phyloP scores from a whole-genome alignment of 2,113 vertebrate genomes.

The Mormyrus iriodes region DNA sequence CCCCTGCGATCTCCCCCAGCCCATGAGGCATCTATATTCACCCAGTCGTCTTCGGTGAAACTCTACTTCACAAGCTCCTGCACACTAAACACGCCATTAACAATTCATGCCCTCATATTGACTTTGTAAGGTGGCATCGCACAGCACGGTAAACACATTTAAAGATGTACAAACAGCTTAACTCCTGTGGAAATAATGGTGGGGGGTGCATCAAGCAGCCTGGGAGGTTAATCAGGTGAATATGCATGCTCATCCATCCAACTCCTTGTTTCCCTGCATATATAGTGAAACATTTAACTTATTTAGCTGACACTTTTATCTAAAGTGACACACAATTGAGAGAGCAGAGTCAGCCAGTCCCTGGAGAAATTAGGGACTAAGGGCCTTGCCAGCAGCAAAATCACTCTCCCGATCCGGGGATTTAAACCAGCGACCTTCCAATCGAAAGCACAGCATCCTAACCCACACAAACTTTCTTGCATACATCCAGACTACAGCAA shows the following conservation, averaged over 20 bases:
- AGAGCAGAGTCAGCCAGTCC: background rate
- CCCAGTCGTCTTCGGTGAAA: background rate
- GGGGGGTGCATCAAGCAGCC: background rate
- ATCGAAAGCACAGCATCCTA: background rate
- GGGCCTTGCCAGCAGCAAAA: background rate
- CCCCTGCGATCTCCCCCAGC: background rate
- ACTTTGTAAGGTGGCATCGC: background rate
- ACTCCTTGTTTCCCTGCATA: background rate
- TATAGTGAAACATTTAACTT: background rate
- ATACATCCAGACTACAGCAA: background rate
- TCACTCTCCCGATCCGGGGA: background rate
- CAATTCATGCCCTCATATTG: background rate
- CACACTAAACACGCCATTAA: background rate
- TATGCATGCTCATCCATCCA: background rate
- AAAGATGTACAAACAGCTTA: background rate
- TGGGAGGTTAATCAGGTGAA: background rate
- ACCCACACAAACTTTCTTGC: background rate
- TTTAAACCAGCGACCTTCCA: background rate
- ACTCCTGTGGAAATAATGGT: background rate
- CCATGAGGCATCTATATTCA: background rate
- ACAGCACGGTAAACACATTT: background rate
- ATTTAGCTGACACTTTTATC: background rate
- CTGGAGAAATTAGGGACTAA: background rate
- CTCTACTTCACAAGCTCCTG: background rate
- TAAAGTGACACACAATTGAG: background rate